Conservation (phyloP, 2,888 invertebrate genomes). For the Nasonia oneida region DNA sequence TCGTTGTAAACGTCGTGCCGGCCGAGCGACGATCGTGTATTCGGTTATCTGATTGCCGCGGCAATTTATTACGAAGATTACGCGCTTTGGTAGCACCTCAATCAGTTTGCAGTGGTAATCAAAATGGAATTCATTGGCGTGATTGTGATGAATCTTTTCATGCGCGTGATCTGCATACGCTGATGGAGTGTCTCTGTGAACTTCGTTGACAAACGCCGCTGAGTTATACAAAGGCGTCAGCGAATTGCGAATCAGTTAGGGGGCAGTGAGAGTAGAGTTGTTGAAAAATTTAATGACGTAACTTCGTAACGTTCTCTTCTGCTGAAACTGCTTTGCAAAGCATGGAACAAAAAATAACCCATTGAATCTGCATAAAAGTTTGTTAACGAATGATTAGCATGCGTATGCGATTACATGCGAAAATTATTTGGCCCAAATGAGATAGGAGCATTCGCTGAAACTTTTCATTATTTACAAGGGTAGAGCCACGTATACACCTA, state of each 20-base stretch:
- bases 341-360: background rate
- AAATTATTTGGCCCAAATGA: conserved; percentile 22
- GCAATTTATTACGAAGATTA: background rate
- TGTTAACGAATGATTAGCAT: background rate
- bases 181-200: background rate
- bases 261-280: too few species aligned
- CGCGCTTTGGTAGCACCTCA: background rate
- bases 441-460: conserved; percentile 11
- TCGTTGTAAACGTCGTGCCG: background rate
- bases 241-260: background rate
- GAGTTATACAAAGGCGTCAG: background rate
- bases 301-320: too few species aligned
- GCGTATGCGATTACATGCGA: background rate
- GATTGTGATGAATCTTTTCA: background rate
- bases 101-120: background rate
- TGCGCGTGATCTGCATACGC: background rate
- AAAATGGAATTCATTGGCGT: background rate
- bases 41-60: background rate
- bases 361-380: background rate
- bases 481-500: background rate
- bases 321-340: background rate
- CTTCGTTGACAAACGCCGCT: background rate
- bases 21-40: background rate
- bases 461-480: conserved; percentile 34
- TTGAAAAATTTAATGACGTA: too few species aligned